Conservation (phyloP, 1,140 invertebrate genomes). For the Apocrypta bakeri region DNA sequence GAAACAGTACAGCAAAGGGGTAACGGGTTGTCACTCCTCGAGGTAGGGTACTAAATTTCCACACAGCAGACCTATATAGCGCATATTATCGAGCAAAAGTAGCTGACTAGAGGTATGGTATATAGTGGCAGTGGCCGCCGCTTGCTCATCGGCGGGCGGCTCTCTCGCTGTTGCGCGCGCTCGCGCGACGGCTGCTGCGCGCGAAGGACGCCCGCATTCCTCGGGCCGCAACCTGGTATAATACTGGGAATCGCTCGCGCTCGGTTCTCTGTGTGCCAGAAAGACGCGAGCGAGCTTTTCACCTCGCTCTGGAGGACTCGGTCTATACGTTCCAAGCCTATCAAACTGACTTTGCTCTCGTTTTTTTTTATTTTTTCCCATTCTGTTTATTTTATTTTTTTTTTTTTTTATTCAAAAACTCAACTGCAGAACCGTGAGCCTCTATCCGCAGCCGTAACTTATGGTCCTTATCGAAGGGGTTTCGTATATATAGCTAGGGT, state of each 20-base stretch:
- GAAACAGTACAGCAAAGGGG: no score
- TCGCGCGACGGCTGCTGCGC: constrained; percentile 44
- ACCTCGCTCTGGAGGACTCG: constrained; percentile 56
- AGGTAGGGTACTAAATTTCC: no score
- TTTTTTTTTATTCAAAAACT: constrained; percentile 6
- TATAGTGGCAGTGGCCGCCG: background rate
- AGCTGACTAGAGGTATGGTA: background rate
- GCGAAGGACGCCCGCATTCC: constrained; percentile 74
- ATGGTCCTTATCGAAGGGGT: background rate
- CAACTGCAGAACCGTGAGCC: no score
- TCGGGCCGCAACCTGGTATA: constrained; percentile 70
- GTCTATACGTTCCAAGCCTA: background rate
- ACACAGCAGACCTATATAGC: background rate
- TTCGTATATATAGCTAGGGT: constrained; percentile 56
- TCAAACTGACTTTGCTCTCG: background rate
- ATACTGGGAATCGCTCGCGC: constrained; percentile 71
- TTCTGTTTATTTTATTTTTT: constrained; percentile 33
- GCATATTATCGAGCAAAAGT: background rate
- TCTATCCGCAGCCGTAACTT: background rate
- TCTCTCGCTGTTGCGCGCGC: constrained; percentile 23
- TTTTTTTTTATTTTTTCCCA: background rate
- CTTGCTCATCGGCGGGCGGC: background rate
- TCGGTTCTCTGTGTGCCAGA: constrained; percentile 34
- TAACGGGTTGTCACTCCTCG: no score
- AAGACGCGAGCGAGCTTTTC: constrained; percentile 52